Base-by-base conservation (phyloP, 2,113 vertebrate species). In the Carollia perspicillata region DNA sequence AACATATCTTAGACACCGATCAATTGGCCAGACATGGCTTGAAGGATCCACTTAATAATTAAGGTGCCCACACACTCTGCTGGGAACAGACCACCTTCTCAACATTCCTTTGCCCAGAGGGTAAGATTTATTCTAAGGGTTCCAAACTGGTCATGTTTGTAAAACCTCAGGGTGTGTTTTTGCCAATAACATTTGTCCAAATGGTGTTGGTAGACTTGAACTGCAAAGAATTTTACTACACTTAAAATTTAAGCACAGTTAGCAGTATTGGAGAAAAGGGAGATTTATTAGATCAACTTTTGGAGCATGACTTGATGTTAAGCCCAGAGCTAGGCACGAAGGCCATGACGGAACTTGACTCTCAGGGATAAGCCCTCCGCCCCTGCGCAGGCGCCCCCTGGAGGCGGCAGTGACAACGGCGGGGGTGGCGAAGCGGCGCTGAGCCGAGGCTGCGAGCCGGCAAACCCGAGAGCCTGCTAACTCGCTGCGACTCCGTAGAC, bases 351-450 rank as follows among this genome's bases (percentile, higher is more conserved):
- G 17, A 77, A 5, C 69, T 28, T 1, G 33, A 49, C n/a, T 72
- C 22, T 0, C 13, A 1, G 40, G 18, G 17, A 5, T 47, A 22
- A 1, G 77, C n/a, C 66, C 37, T 35, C 71, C 0, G 6, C 3
- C 17, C 66, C 79, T 13, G 35, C 33, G 58, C 28, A 65, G 44
- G 91, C 94, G 95, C 96, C 96, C 95, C 94, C 97, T 97, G 35
- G 83, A 95, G 97, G 89, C 42, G n/a, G 63, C 77, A 10, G 81
- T 7, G 33, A 2, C 0, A 0, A 35, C 37, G 1, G 83, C 79
- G 63, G 86, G 42, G 87, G 65, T 58, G 75, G 65, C 68, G 0
- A 78, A 71, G 10, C 55, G 83, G 86, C 92, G 55, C 84, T 0
- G 66, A 23, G 33, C 94, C 12, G 26, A 80, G 5, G 55, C 7